phyloP scores from a whole-genome alignment of 2,888 invertebrate species.

The Omphaloscelis lunosa region DNA sequence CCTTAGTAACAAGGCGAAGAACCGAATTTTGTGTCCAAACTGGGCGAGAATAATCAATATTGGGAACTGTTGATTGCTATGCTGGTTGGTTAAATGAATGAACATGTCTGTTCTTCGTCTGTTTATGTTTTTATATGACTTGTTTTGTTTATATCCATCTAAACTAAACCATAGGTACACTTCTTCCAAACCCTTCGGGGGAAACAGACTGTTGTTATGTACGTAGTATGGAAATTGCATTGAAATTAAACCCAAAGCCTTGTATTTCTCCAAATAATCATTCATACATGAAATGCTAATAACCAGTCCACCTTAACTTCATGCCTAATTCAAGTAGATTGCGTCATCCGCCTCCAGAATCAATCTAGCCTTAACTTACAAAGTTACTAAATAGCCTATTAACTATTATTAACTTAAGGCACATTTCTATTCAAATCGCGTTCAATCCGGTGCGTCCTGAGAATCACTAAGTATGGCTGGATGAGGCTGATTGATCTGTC shows the following conservation, averaged over 20 bases:
- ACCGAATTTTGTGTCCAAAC: not conserved
- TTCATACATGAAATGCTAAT: not conserved
- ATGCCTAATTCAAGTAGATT: constrained; percentile 26
- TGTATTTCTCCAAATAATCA: not conserved
- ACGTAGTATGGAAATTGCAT: not conserved
- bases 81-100: not conserved
- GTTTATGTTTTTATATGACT: too few relatives aligned
- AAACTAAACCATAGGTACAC: not conserved
- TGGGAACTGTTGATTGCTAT: not conserved
- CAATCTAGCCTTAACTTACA: constrained; percentile 8
- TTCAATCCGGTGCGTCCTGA: constrained; percentile 25
- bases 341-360: constrained; percentile 31
- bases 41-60: not conserved
- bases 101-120: not conserved
- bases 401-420: constrained; percentile 16
- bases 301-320: not conserved
- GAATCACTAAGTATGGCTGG: constrained; percentile 55
- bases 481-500: constrained; percentile 58
- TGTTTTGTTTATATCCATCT: not conserved
- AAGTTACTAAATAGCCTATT: constrained; percentile 35
- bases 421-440: constrained; percentile 57
- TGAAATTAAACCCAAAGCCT: not conserved
- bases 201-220: not conserved
- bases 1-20: not conserved
- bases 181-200: not conserved